Evolutionary conservation across 2,113 vertebrate genomes (phyloP).

Genomic region (Chroicocephalus ridibundus): DNA sequence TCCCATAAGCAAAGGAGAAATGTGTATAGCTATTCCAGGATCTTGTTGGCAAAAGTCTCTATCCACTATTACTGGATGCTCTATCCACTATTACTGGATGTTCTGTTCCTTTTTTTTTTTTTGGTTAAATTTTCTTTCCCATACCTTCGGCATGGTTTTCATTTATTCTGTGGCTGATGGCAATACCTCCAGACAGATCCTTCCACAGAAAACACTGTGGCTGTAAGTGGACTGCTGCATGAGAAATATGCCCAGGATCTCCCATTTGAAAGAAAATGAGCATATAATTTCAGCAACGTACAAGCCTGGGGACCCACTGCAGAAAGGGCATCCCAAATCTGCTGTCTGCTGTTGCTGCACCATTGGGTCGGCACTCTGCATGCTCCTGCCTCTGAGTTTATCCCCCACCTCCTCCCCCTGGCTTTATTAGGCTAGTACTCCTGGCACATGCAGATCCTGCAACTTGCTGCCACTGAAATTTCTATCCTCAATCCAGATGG

Average conservation of each 20-base stretch:
- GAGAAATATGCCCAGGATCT: neutral
- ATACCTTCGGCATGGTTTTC: neutral
- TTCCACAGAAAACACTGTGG: neutral
- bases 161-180: neutral
- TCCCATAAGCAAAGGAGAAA: neutral
- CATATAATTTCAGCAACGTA: neutral
- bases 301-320: neutral
- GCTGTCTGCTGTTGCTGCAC: neutral
- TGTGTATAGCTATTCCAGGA: neutral
- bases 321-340: neutral
- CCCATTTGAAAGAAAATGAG: neutral
- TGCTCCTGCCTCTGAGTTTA: neutral
- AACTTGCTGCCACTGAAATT: neutral
- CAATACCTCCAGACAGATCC: neutral
- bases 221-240: neutral
- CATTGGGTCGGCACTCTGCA: neutral
- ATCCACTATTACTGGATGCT: too few relatives aligned
- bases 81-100: too few relatives aligned
- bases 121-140: neutral
- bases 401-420: accelerated
- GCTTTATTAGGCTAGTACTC: neutral
- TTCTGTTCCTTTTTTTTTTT: neutral
- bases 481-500: neutral
- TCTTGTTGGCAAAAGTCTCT: neutral
- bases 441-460: neutral